Conservation (phyloP, 2,113 vertebrate genomes). For the Corythaeola cristata region DNA sequence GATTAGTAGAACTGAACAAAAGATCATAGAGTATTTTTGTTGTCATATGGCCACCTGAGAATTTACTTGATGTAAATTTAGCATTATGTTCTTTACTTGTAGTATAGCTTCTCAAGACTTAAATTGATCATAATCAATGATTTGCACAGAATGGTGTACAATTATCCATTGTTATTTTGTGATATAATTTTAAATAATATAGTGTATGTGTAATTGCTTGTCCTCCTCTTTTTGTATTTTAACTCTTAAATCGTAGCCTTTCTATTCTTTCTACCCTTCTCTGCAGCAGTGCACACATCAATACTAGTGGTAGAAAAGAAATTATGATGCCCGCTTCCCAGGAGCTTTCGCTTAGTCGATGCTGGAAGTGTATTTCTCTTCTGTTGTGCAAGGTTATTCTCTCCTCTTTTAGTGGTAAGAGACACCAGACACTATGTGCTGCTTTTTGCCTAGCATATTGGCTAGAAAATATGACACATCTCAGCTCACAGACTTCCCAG, state of each 20-base stretch:
- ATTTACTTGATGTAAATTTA: neutral
- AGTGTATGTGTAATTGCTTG: neutral
- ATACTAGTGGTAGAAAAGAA: neutral
- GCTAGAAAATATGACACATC: neutral
- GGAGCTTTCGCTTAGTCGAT: slow-evolving; percentile 13
- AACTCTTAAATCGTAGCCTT: neutral
- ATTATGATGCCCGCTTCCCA: neutral
- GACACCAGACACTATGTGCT: neutral
- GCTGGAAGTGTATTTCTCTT: neutral
- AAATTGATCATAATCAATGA: neutral
- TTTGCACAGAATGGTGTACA: neutral
- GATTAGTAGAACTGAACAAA: neutral
- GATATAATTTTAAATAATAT: neutral
- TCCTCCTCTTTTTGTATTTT: neutral
- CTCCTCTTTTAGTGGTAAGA: neutral
- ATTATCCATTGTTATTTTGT: neutral
- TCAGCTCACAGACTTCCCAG: neutral
- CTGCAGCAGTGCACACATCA: neutral
- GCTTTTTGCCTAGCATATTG: neutral
- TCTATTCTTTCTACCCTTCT: neutral
- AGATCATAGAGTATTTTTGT: neutral
- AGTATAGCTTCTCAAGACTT: neutral
- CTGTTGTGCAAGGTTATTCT: neutral
- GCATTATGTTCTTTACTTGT: neutral
- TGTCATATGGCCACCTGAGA: neutral